phyloP scores from a whole-genome alignment of 2,113 vertebrate genomes.

The Trochalopteron elliotii region DNA sequence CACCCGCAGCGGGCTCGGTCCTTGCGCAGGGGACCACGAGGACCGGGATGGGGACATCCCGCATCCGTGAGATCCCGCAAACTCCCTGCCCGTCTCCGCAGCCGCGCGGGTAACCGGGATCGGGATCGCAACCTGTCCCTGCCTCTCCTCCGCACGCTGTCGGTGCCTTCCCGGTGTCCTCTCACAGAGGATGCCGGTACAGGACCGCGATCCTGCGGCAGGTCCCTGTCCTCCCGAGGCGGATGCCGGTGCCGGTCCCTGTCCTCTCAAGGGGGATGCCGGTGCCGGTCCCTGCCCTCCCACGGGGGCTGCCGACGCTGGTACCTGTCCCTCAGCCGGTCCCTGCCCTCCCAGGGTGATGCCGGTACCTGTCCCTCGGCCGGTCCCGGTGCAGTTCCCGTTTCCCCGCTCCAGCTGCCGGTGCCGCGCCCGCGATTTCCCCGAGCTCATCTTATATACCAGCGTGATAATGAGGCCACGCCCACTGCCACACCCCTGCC shows the following conservation, averaged over 20 bases:
- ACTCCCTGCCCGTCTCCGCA: not conserved
- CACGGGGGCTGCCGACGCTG: too few relatives aligned
- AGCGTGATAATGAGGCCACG: rapidly evolving
- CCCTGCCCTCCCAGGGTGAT: not conserved
- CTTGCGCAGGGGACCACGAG: rapidly evolving
- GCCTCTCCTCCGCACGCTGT: not conserved
- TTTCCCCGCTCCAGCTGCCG: not conserved
- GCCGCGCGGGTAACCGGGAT: rapidly evolving
- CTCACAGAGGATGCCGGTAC: not conserved
- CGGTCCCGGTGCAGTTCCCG: rapidly evolving
- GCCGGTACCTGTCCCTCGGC: rapidly evolving
- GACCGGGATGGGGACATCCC: not conserved
- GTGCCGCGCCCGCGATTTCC: rapidly evolving
- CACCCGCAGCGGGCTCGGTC: not conserved
- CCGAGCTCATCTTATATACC: rapidly evolving
- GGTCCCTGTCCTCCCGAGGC: not conserved
- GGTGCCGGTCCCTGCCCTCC: not conserved
- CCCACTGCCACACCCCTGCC: rapidly evolving
- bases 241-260: too few relatives aligned
- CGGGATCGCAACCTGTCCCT: not conserved
- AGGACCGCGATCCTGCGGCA: not conserved
- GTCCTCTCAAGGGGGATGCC: too few relatives aligned
- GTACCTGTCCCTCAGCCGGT: rapidly evolving
- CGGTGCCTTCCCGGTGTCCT: not conserved
- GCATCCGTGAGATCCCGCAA: too few relatives aligned